A percentile compares a stretch with the other conserved stretches of the same genome.
Evolutionary conservation across 2,113 vertebrate genomes (phyloP).

Genomic region (Dendropsophus ebraccatus): DNA sequence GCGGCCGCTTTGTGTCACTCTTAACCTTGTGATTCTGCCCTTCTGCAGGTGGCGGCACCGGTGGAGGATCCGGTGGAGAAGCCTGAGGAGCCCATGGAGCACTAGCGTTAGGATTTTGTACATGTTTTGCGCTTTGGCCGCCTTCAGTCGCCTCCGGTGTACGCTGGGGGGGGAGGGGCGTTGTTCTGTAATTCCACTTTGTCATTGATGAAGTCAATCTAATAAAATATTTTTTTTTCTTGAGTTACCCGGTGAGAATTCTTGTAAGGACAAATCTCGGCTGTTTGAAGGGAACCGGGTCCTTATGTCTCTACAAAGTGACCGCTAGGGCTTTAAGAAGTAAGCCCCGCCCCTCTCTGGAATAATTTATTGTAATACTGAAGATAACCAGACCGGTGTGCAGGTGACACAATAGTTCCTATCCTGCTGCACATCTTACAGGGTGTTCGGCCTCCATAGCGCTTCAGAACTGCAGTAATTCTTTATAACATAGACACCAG

Average conservation of each 20-base stretch:
- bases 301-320: too few relatives aligned
- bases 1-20: background rate
- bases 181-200: background rate
- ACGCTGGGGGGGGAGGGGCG: background rate
- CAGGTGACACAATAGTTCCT: too few relatives aligned
- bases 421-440: too few relatives aligned
- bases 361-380: too few relatives aligned
- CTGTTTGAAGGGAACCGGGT: too few relatives aligned
- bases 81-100: constrained; percentile 93
- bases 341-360: too few relatives aligned
- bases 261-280: too few relatives aligned
- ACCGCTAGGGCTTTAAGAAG: too few relatives aligned
- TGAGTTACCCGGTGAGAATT: background rate
- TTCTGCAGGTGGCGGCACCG: constrained; percentile 75
- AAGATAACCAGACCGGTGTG: too few relatives aligned
- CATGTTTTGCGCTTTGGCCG: background rate
- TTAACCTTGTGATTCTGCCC: background rate
- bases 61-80: constrained; percentile 82
- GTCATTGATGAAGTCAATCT: background rate
- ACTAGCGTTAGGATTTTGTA: constrained; percentile 69
- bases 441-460: too few relatives aligned
- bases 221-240: constrained; percentile 4
- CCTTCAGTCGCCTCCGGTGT: background rate
- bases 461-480: too few relatives aligned
- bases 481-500: too few relatives aligned